These are phyloP conservation scores for Caenorhabditis latens DNA, from an alignment of 1,140 invertebrate genomes.

Conservation along the genomic window DNA sequence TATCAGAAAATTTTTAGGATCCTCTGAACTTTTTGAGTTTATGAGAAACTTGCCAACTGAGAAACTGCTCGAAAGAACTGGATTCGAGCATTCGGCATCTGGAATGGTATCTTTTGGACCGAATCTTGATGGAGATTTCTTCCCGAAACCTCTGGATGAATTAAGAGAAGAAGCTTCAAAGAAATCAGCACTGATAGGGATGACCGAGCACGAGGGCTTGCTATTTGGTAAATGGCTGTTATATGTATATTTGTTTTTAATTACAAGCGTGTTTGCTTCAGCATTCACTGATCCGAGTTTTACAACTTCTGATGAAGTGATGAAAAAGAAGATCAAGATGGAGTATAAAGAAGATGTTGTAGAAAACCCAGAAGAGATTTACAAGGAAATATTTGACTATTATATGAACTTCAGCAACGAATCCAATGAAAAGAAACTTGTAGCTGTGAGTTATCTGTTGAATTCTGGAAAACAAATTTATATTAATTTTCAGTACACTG, in stretches of 20 bases:
- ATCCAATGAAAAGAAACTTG: background rate
- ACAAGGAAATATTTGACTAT: background rate
- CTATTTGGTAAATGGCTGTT: slow-evolving; percentile 49
- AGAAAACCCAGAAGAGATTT: background rate
- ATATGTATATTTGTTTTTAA: background rate
- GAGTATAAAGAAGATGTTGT: slow-evolving; percentile 1
- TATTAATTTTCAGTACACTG: background rate
- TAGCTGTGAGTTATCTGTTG: background rate
- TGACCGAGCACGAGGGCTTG: slow-evolving; percentile 67
- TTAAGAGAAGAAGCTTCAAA: slow-evolving; percentile 51
- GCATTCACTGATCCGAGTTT: slow-evolving; percentile 4
- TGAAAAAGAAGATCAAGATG: background rate
- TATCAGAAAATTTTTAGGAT: background rate
- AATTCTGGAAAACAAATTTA: background rate
- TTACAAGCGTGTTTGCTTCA: background rate
- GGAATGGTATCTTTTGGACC: slow-evolving; percentile 57
- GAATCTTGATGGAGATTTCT: slow-evolving; percentile 65
- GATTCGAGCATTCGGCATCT: background rate
- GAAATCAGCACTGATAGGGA: slow-evolving; percentile 60
- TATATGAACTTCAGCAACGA: background rate
- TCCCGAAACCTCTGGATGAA: slow-evolving; percentile 57
- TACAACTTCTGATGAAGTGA: background rate
- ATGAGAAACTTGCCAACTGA: background rate
- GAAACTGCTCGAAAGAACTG: slow-evolving; percentile 5
- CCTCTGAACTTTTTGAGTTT: background rate